Conservation (phyloP, 2,113 vertebrate species). For the Shinisaurus crocodilurus region DNA sequence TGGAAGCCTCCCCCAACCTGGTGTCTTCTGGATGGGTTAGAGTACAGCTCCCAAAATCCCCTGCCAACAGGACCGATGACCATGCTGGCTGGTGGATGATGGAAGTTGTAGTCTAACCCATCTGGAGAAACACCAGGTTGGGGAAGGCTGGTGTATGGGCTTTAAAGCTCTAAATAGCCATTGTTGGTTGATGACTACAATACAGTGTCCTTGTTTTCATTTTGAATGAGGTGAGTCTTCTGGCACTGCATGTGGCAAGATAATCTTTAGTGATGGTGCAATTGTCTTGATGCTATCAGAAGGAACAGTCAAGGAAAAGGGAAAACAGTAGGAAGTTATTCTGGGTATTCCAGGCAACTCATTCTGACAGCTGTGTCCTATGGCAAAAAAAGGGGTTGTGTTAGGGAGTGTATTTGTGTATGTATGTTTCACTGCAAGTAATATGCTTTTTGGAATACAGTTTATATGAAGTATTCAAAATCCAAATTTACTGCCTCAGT, state of each 20-base stretch:
- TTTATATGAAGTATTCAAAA: conserved; percentile 54
- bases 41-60: no score
- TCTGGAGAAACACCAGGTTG: no score
- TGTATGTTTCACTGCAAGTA: conserved; percentile 46
- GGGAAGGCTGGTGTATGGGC: no score
- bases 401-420: not conserved
- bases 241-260: conserved; percentile 45
- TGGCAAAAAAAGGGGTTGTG: conserved; percentile 45
- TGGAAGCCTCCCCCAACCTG: no score
- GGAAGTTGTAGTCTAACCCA: no score
- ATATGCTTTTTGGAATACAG: conserved; percentile 43
- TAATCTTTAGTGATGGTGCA: conserved; percentile 63
- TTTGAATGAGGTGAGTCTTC: conserved; percentile 37
- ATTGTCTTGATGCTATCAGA: conserved; percentile 67
- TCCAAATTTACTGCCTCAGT: conserved; percentile 51
- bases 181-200: not conserved
- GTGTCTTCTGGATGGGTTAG: no score
- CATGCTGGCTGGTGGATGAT: no score
- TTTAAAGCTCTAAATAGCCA: not conserved
- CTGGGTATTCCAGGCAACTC: conserved; percentile 51
- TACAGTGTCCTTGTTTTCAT: conserved; percentile 14
- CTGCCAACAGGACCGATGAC: no score
- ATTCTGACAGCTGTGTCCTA: conserved; percentile 55
- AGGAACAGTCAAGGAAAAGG: conserved; percentile 6
- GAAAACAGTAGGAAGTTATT: conserved; percentile 66